Base-by-base conservation (phyloP, 2,113 vertebrate species). In the Chlorodrepanis virens region DNA sequence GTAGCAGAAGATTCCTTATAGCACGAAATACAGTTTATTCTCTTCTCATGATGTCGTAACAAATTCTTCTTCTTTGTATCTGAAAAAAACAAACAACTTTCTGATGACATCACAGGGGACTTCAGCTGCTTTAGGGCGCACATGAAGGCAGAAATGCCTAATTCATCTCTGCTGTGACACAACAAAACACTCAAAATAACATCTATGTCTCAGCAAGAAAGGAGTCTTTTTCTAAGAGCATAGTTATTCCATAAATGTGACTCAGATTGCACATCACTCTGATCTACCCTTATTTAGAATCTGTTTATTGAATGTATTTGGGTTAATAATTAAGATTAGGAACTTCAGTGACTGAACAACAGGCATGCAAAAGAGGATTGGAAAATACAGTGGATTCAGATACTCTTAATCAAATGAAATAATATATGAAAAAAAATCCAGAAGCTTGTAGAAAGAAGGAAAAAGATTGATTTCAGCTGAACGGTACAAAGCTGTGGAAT, bases 281-380 rank as follows among this genome's bases (percentile, higher is more conserved):
- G 95, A 89, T 96, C 91, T 96, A 94, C 89, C 93, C 93, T 95
- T 97, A 96, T 98, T 98, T 97, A 97, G 96, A 97, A 96, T 94
- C 90, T 96, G 88, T 96, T 97, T 96, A 95, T 97, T 96, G 90
- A 96, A 94, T 97, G 89, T 95, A 95, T 97, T 97, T 97, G 94
- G 87, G 95, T 94, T 96, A 98, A 94, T 96, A 97, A 97, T 97
- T 96, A 97, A 94, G 90, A 96, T 97, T 97, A 97, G 95, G 91
- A 95, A 97, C 97, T 97, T 95, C 86, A 88, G 72, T 93, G 91
- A 83, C 86, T 97, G 92, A 97, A 97, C 92, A 97, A 97, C 96
- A 96, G 90, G 61, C 94, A 96, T 3, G 40, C 78, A 85, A 93
- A 97, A 97, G 83, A 96, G 37, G 27, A 57, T 27, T 93, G 90